Conservation (phyloP, 2,797 vertebrate species). For the Leuciscus waleckii region DNA sequence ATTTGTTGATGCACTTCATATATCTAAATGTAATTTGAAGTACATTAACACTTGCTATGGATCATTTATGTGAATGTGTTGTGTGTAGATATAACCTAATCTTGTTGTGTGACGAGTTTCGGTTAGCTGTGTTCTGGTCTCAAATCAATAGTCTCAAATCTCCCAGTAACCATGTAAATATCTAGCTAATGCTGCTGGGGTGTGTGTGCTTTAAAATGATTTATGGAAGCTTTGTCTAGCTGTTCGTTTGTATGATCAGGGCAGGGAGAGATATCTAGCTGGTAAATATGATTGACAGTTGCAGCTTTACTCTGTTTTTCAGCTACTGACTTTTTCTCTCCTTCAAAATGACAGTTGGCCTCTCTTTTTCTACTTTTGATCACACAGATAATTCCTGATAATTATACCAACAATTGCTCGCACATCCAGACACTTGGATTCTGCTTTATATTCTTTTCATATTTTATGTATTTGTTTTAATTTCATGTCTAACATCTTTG, state of each 20-base stretch:
- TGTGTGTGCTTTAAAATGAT: constrained; percentile 7
- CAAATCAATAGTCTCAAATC: not conserved
- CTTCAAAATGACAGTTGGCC: too few relatives aligned
- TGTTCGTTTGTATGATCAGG: not conserved
- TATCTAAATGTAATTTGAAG: not conserved
- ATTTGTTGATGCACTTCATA: not conserved
- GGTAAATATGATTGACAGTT: not conserved
- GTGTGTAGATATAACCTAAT: not conserved
- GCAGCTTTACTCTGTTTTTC: too few relatives aligned
- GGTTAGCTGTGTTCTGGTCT: not conserved
- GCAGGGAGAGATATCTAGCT: not conserved
- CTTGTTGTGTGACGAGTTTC: not conserved
- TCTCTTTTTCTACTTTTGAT: too few relatives aligned
- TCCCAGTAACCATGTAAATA: not conserved
- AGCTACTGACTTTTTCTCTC: too few relatives aligned
- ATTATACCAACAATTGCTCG: too few relatives aligned
- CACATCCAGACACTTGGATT: too few relatives aligned
- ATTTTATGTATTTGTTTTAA: constrained; percentile 3
- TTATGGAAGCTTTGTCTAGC: not conserved
- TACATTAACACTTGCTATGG: not conserved
- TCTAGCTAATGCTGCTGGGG: constrained; percentile 1
- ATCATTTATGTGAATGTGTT: not conserved
- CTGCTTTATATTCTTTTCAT: not conserved
- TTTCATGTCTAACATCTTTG: not conserved
- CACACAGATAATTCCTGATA: too few relatives aligned